Base-by-base conservation (phyloP, 2,797 vertebrate species). In the Centropyge bicolor region DNA sequence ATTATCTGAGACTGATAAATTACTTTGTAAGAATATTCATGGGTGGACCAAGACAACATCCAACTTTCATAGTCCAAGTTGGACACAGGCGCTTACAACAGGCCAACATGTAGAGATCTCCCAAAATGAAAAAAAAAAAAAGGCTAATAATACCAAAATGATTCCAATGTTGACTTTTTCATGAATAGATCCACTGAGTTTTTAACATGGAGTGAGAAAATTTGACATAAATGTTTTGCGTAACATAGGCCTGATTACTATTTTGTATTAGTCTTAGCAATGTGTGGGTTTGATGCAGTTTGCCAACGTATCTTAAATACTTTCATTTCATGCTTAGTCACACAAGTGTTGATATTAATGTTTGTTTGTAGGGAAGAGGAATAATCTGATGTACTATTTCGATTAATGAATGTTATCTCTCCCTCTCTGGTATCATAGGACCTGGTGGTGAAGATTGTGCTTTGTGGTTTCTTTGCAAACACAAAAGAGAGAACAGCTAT, bases 11-110 rank as follows among this genome's bases (percentile, higher is more conserved):
- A 48, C 36, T 56, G 48, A 84, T 70, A 8, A 36, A 76, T 72
- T 22, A 43, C 20, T 77, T n/a, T 56, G 48, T 59, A 36, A 51
- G 24, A 63, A 10, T 61, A 57, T 61, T 62, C n/a, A 69, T 68
- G 56, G 43, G 57, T 55, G 62, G 73, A 52, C 51, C 45, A 27
- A 51, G 20, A 63, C 22, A 31, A 43, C 61, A 52, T 78, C 72
- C 78, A 80, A 75, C 62, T 75, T 67, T 41, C 11, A 35, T 27
- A 40, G 46, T 65, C 77, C 70, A 71, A 77, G 71, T 70, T 76
- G 74, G 67, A 83, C 62, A 20, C 5, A 16, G 48, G n/a, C 1
- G 1, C 35, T 38, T 45, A 8, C 13, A 45, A 67, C 63, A 40
- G 57, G 71, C 81, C 81, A 76, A 57, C 45, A 52, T 22, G 43